Evolutionary conservation across 1,140 invertebrate genomes (phyloP), one percentile per base, ranked within the genome.

Genomic region (Hirudo medicinalis): DNA sequence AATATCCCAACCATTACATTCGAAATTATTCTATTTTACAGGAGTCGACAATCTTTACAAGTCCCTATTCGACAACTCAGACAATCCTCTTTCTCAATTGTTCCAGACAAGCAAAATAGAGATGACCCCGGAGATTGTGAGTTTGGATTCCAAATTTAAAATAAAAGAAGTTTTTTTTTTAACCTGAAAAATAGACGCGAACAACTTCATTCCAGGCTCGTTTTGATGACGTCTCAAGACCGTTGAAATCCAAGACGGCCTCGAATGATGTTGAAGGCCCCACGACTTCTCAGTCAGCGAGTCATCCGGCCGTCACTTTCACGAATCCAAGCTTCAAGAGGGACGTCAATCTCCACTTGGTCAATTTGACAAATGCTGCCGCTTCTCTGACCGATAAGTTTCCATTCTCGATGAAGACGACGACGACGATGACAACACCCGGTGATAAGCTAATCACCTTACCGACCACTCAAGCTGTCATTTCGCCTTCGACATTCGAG

Each of bases 61-160:
- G 1, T 32, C 22, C 22, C 29, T 63, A 20, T 63, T 63, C 29
- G 57, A 63, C 29, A n/a, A n/a, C 13, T 22, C 22, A n/a, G 19
- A 63, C 57, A 63, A 63, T 32, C 29, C 29, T 25, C 29, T 63
- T 25, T 63, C 57, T 22, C 57, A 63, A n/a, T 22, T 63, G 29
- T 63, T 63, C 29, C 11, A 63, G 57, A 63, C 57, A n/a, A 63
- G 19, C 29, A 63, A n/a, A 63, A n/a, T 15, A 11, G 11, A 1
- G 22, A 15, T 6, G 9, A 4, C 22, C 57, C 22, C 57, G 11
- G 22, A 22, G 22, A 63, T 20, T n/a, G 22, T 32, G 57, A 63
- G 57, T 63, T n/a, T n/a, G 22, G 0, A 25, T 22, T 11, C 57
- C 0, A 63, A n/a, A 63, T 25, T 63, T 5, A 32, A 63, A 63